Base-by-base conservation (phyloP, 2,113 vertebrate species). In the Cyrtonyx montezumae region DNA sequence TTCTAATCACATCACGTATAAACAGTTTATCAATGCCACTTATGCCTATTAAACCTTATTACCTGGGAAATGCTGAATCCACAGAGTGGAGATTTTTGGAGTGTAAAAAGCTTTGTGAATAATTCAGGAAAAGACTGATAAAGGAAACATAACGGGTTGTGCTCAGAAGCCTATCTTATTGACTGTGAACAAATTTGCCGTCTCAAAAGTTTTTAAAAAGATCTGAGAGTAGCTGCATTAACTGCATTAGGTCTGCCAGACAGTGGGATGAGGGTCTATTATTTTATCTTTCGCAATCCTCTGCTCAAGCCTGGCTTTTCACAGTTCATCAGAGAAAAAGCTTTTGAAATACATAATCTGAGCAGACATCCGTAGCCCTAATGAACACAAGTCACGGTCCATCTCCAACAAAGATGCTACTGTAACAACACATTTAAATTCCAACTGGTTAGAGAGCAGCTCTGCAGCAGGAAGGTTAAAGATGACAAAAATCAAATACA, bases 111-210 rank as follows among this genome's bases (percentile, higher is more conserved):
- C 71, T 91, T 88, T 70, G 80, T 93, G 92, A 97, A 96, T 95
- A 94, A 97, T 96, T 97, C 87, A 96, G 85, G 83, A 73, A 83
- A 67, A 79, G 70, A 84, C 69, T 88, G 85, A 93, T 79, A 95
- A 96, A 70, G 79, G 88, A 95, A 96, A 93, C 49, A 17, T 36
- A 76, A 53, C 0, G 1, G 62, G 19, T 4, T 63, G 81, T 42
- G 74, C 81, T 96, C 77, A 45, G 46, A 68, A 74, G 82, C 63
- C 55, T 91, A 51, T 89, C 93, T 95, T 90, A 95, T 32, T 79
- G 92, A 91, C 91, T 80, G 59, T 7, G 83, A 93, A 95, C 67
- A 92, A 95, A 94, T 94, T 37, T 48, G 53, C n/a, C 12, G 81
- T 69, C 94, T 93, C 80, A 36, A 93, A 93, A 92, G 79, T 91